Evolutionary conservation across 2,797 vertebrate genomes (phyloP), one percentile per base, ranked within the genome.

Genomic region (Semotilus atromaculatus): DNA sequence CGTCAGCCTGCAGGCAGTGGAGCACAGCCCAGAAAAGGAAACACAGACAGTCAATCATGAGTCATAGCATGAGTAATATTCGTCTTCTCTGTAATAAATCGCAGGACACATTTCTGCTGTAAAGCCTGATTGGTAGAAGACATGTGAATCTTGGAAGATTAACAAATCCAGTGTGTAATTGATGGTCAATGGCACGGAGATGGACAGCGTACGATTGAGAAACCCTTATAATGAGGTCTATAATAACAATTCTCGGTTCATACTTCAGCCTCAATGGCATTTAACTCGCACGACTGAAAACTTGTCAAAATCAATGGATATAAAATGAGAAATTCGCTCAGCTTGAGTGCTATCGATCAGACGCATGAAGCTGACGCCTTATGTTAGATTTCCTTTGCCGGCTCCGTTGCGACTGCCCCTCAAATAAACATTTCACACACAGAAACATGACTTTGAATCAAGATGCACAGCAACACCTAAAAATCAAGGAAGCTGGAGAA

Each of bases 401-500:
- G 87, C 84, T 77, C 79, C 60, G 51, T 92, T 90, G 83, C 90
- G 91, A 92, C 93, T 94, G 90, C 93, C 90, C 88, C 92, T 90
- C 91, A 91, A 86, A 86, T 53, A 92, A 92, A 89, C 26, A 90
- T 89, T 82, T 84, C 92, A 93, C 38, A 73, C 26, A 73, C 38
- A 79, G 70, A 91, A 26, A 88, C 89, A 89, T 90, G 88, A 88
- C 83, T 89, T 87, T 85, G 93, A 83, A 92, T 90, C 66, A 72
- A 72, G 67, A 80, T 78, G 80, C 91, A 72, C 74, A 82, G 88
- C 91, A 90, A 91, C 90, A 92, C 91, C 92, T 92, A 89, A 85
- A 93, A 93, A 94, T 88, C 90, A 91, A 93, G 85, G 87, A 89
- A 92, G 91, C 92, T 91, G 90, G 90, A 90, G 87, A 90, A 91